Evolutionary conservation across 2,797 vertebrate genomes (phyloP), one percentile per base, ranked within the genome.

Genomic region (Loriculus beryllinus): DNA sequence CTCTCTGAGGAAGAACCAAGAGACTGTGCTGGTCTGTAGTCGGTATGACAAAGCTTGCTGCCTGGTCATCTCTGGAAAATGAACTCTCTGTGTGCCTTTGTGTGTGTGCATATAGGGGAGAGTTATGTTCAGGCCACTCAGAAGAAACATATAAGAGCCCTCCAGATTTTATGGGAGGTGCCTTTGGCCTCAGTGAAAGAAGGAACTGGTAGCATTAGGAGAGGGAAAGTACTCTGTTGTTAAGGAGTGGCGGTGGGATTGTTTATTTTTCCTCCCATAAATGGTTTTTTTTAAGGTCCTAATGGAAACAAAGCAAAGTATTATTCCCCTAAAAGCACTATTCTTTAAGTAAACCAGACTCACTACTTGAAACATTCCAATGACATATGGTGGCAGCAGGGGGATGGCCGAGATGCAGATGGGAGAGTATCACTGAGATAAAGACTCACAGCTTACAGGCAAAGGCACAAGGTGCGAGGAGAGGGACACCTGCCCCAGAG

Each of bases 241-340:
- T 96, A 96, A 96, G 96, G 96, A 96, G 94, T 92, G 82, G 93
- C 92, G 91, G 94, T 93, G 88, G 94, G 93, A 96, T 96, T 96
- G 96, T 96, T 96, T 96, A 96, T 96, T 96, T 96, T 96, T 96
- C 96, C 90, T 96, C 96, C 95, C 94, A 95, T 96, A 96, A 96
- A 95, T 67, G 43, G 81, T 96, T 92, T 94, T 39, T 95, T 95
- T 86, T 82, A 84, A 96, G 88, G 92, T 95, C 88, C 91, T 96
- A 95, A 96, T 96, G 96, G 94, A 96, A 96, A 96, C 94, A 96
- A 96, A 95, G 96, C 80, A 23, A 96, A 96, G 96, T 96, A 96
- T 96, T 96, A 96, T 96, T 96, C 95, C 93, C 91, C 88, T 96
- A 96, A 96, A 96, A 96, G 96, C 95, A 92, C 95, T 96, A 82